phyloP scores from a whole-genome alignment of 2,888 invertebrate genomes.

The Macropis europaea region DNA sequence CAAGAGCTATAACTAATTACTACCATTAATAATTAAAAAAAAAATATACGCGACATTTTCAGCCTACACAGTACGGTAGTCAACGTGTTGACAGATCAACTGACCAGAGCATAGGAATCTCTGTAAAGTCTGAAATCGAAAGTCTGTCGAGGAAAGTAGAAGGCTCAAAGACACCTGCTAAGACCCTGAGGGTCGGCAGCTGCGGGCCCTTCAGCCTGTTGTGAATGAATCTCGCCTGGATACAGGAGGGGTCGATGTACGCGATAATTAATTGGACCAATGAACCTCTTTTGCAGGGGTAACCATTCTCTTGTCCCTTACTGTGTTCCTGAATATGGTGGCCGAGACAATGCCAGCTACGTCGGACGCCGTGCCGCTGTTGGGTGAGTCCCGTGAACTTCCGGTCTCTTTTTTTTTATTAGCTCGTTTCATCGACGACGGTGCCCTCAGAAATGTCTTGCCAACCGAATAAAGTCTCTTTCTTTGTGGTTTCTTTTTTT shows the following conservation, averaged over 20 bases:
- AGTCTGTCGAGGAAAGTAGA: not conserved
- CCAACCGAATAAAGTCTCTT: slow-evolving; percentile 12
- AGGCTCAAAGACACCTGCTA: slow-evolving; percentile 10
- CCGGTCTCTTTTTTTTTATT: slow-evolving; percentile 13
- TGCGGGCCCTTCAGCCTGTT: not conserved
- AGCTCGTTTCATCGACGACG: slow-evolving; percentile 18
- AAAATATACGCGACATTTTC: too few species aligned
- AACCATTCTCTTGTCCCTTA: slow-evolving; percentile 97
- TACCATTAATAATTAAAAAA: not conserved
- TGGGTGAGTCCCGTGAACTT: slow-evolving; percentile 82
- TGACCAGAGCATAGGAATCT: not conserved
- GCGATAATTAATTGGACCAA: slow-evolving; percentile 63
- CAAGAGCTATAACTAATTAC: too few species aligned
- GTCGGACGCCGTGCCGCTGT: slow-evolving; percentile 94
- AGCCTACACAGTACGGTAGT: too few species aligned
- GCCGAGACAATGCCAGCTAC: slow-evolving; percentile 99
- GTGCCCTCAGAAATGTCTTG: not conserved
- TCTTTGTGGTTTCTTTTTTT: too few species aligned
- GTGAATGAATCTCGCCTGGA: slow-evolving; percentile 33
- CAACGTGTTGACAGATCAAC: too few species aligned
- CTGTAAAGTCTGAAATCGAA: not conserved
- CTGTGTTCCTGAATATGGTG: slow-evolving; percentile 99
- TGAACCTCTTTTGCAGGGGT: slow-evolving; percentile 86
- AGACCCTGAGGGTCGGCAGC: not conserved
- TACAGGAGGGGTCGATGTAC: not conserved